A percentile compares a stretch with the other conserved stretches of the same genome.
phyloP scores from a whole-genome alignment of 2,888 invertebrate species.

The Frankliniella fusca region DNA sequence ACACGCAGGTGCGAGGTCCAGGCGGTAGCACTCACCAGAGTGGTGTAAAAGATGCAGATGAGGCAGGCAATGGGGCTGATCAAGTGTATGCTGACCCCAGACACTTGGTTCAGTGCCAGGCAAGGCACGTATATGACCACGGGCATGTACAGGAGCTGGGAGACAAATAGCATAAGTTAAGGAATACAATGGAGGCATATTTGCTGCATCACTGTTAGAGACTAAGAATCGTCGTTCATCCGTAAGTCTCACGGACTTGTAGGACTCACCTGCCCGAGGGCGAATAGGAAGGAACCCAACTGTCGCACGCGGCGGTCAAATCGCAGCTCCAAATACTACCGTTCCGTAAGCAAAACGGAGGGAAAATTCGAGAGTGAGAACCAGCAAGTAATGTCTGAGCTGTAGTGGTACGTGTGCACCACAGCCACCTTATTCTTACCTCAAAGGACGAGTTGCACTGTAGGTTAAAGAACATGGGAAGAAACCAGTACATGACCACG shows the following conservation, averaged over 20 bases:
- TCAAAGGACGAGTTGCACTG: conserved; percentile 72
- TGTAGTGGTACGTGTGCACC: no score
- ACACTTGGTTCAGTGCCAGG: conserved; percentile 80
- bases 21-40: conserved; percentile 62
- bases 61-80: conserved; percentile 74
- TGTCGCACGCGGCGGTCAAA: conserved; percentile 64
- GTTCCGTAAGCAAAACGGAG: conserved; percentile 39
- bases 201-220: no score
- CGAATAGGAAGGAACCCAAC: conserved; percentile 46
- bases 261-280: no score
- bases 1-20: no score
- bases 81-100: conserved; percentile 73
- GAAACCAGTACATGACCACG: conserved; percentile 61
- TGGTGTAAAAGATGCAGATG: conserved; percentile 89
- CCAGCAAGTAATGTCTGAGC: no score
- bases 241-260: no score
- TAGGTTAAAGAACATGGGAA: conserved; percentile 69
- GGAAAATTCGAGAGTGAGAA: no score
- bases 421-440: conserved; percentile 49
- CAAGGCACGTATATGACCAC: conserved; percentile 86
- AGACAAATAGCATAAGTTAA: conserved; percentile 29
- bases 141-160: conserved; percentile 65
- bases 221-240: no score
- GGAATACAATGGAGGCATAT: no score
- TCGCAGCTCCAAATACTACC: conserved; percentile 64